Conservation (phyloP, 2,797 vertebrate genomes). For the Mycteria americana region DNA sequence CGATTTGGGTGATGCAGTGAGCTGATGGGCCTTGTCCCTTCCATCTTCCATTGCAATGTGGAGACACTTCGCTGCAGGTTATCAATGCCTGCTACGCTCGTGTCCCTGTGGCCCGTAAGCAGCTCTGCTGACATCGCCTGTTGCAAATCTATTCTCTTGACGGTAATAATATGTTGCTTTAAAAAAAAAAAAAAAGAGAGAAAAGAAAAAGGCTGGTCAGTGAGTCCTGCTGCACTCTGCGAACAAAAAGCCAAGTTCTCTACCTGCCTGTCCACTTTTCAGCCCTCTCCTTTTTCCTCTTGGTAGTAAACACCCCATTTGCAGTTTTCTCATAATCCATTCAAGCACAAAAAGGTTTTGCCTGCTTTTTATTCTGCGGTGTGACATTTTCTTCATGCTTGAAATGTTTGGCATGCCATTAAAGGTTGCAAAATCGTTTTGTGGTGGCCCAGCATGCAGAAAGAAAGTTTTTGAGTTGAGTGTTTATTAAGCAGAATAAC, state of each 20-base stretch:
- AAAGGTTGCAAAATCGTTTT: conserved; percentile 1
- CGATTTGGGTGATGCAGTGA: background rate
- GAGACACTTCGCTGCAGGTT: background rate
- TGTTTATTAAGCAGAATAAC: conserved; percentile 10
- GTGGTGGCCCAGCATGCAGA: background rate
- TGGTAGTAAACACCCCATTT: background rate
- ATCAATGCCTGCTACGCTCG: background rate
- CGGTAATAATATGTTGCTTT: background rate
- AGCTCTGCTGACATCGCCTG: background rate
- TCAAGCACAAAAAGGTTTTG: conserved; percentile 11
- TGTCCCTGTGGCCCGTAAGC: rapidly evolving
- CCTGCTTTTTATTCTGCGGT: conserved; percentile 4
- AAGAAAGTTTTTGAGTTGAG: background rate
- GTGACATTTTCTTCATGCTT: conserved; percentile 46
- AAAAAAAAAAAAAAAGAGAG: background rate
- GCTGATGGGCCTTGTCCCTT: background rate
- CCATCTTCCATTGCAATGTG: background rate
- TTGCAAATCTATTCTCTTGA: background rate
- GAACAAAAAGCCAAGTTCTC: background rate
- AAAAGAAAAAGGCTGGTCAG: background rate
- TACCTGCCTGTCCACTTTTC: background rate
- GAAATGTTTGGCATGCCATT: background rate
- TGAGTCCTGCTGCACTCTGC: background rate
- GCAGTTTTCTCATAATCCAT: conserved; percentile 20
- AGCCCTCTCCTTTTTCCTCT: conserved; percentile 3